phyloP scores from a whole-genome alignment of 2,888 invertebrate species.

The Sisyra terminalis region DNA sequence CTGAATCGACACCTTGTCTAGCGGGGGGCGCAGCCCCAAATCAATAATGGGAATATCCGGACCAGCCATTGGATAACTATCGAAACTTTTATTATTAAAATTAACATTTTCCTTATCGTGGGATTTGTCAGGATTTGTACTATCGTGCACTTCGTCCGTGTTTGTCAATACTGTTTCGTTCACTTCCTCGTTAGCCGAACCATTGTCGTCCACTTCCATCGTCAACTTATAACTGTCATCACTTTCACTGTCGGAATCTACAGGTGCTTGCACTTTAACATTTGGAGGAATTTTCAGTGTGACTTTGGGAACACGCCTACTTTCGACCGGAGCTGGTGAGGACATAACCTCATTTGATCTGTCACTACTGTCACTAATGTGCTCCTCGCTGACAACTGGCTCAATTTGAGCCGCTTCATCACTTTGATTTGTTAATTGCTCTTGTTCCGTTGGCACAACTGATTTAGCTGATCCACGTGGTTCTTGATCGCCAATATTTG shows the following conservation, averaged over 20 bases:
- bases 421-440: too few relatives aligned
- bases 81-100: conserved; percentile 15
- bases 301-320: conserved; percentile 44
- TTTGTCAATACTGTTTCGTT: conserved; percentile 19
- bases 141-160: conserved; percentile 8
- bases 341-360: conserved; percentile 2
- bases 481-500: too few relatives aligned
- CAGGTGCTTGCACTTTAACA: conserved; percentile 21
- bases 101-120: conserved; percentile 2
- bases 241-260: conserved; percentile 26
- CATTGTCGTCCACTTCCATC: conserved; percentile 32
- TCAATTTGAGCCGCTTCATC: too few relatives aligned
- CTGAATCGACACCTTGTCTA: conserved; percentile 58
- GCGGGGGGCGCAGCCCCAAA: conserved; percentile 51
- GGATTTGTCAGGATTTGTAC: background rate
- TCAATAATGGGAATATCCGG: conserved; percentile 51
- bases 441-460: too few relatives aligned
- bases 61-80: conserved; percentile 36
- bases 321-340: background rate
- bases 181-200: conserved; percentile 17
- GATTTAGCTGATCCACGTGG: too few relatives aligned
- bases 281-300: conserved; percentile 37
- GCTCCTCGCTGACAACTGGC: background rate
- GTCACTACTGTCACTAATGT: background rate
- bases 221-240: conserved; percentile 43